Evolutionary conservation across 2,888 invertebrate genomes (phyloP).

Genomic region (Chouioia cunea): DNA sequence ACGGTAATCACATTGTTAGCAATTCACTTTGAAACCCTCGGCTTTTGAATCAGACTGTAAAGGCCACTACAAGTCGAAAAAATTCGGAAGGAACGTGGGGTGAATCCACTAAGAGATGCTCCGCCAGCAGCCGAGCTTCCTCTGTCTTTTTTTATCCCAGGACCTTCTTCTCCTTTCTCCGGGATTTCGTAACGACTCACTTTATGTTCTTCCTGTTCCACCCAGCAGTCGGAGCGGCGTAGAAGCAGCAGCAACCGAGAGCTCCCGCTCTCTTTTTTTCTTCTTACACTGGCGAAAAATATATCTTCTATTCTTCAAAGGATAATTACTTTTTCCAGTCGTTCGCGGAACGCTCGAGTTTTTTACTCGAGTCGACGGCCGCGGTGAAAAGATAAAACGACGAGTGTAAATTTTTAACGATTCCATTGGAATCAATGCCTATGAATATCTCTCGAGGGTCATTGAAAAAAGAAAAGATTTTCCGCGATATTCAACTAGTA

Average conservation of each 20-base stretch:
- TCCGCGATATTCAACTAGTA: too few species aligned
- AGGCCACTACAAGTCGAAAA: slow-evolving; percentile 35
- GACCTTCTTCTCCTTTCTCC: slow-evolving; percentile 22
- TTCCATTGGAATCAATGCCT: too few species aligned
- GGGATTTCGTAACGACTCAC: slow-evolving; percentile 44
- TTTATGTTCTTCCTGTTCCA: slow-evolving; percentile 46
- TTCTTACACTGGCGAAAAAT: slow-evolving; percentile 36
- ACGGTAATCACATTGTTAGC: too few species aligned
- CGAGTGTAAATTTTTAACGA: too few species aligned
- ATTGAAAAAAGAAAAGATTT: too few species aligned
- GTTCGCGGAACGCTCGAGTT: slow-evolving; percentile 36
- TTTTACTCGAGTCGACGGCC: neutral
- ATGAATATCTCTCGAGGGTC: too few species aligned
- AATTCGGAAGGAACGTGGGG: slow-evolving; percentile 33
- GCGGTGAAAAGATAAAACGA: too few species aligned
- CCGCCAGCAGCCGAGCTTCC: slow-evolving; percentile 22
- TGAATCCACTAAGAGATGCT: slow-evolving; percentile 41
- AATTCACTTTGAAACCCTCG: too few species aligned
- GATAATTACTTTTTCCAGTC: slow-evolving; percentile 41
- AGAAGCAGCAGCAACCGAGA: too few species aligned
- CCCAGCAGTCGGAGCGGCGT: too few species aligned
- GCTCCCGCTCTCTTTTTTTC: neutral
- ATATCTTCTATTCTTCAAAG: slow-evolving; percentile 34
- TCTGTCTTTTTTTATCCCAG: slow-evolving; percentile 19
- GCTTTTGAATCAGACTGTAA: slow-evolving; percentile 8